These are phyloP conservation scores for Sphaeramia orbicularis DNA, from an alignment of 2,797 vertebrate species.

Conservation along the genomic window DNA sequence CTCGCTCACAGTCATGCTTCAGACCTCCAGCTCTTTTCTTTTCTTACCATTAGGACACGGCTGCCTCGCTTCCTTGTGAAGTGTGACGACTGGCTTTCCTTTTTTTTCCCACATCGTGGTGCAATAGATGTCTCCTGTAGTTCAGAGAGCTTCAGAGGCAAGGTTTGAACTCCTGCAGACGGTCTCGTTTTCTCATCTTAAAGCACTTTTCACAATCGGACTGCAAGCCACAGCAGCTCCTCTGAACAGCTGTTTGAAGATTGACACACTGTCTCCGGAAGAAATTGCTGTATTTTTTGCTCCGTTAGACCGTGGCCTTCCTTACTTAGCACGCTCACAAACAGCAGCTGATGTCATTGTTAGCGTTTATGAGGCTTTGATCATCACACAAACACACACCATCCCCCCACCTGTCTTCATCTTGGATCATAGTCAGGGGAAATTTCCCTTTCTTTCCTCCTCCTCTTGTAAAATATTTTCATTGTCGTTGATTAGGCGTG, in stretches of 20 bases:
- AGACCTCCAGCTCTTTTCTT: slow-evolving; percentile 3
- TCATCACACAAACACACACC: slow-evolving; percentile 19
- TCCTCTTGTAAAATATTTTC: slow-evolving; percentile 39
- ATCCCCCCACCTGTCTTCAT: background rate
- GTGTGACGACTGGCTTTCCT: slow-evolving; percentile 18
- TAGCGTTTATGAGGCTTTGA: slow-evolving; percentile 47
- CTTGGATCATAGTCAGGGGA: slow-evolving; percentile 21
- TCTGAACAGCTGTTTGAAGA: slow-evolving; percentile 63
- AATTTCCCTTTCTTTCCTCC: background rate
- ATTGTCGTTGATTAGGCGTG: slow-evolving; percentile 43
- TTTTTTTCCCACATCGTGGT: slow-evolving; percentile 6
- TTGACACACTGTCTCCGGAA: slow-evolving; percentile 50
- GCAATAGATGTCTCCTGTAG: slow-evolving; percentile 28
- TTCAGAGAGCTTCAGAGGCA: slow-evolving; percentile 37
- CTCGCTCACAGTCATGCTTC: background rate
- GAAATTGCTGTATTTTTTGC: slow-evolving; percentile 70
- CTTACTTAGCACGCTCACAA: slow-evolving; percentile 26
- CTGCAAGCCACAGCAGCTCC: background rate
- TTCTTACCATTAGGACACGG: slow-evolving; percentile 16
- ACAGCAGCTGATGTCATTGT: slow-evolving; percentile 65
- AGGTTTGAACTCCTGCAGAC: slow-evolving; percentile 24
- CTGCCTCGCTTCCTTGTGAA: background rate
- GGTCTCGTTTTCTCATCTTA: slow-evolving; percentile 28
- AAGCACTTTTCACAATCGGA: slow-evolving; percentile 22
- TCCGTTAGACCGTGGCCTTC: slow-evolving; percentile 56